phyloP scores from a whole-genome alignment of 23 tunicate species.

The Corella eumyota region DNA sequence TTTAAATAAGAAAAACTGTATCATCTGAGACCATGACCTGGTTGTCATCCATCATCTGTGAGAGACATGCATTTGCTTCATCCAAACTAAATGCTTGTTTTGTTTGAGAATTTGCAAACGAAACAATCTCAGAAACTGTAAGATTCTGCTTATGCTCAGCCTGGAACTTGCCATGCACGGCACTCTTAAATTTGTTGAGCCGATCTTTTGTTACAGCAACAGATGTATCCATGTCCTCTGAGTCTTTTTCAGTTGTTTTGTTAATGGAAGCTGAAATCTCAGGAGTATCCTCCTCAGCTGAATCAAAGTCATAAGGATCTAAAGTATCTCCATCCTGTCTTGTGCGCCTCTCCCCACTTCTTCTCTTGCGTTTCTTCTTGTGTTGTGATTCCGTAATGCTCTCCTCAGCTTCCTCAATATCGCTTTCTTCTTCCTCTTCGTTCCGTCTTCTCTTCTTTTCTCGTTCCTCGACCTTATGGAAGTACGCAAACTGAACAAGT shows the following conservation, averaged over 20 bases:
- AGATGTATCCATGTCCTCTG: neutral
- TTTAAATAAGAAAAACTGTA: conserved; percentile 75
- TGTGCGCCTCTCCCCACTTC: conserved; percentile 2
- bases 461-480: conserved; percentile 96
- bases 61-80: conserved; percentile 59
- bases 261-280: conserved; percentile 5
- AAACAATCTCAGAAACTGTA: conserved; percentile 24
- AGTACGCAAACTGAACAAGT: conserved; percentile 97
- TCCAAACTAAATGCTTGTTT: conserved; percentile 18
- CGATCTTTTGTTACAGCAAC: conserved; percentile 35
- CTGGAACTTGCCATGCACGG: conserved; percentile 61
- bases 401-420: conserved; percentile 18
- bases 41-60: conserved; percentile 91
- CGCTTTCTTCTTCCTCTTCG: conserved; percentile 32
- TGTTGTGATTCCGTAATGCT: conserved; percentile 7
- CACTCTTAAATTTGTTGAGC: conserved; percentile 30
- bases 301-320: conserved; percentile 59
- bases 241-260: neutral
- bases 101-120: neutral
- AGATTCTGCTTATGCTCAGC: conserved; percentile 65
- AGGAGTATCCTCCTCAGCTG: conserved; percentile 76
- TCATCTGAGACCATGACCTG: conserved; percentile 87
- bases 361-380: neutral
- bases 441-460: conserved; percentile 48
- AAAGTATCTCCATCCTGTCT: conserved; percentile 12